phyloP scores from a whole-genome alignment of 2,797 vertebrate species.

The Ambastaia sidthimunki region DNA sequence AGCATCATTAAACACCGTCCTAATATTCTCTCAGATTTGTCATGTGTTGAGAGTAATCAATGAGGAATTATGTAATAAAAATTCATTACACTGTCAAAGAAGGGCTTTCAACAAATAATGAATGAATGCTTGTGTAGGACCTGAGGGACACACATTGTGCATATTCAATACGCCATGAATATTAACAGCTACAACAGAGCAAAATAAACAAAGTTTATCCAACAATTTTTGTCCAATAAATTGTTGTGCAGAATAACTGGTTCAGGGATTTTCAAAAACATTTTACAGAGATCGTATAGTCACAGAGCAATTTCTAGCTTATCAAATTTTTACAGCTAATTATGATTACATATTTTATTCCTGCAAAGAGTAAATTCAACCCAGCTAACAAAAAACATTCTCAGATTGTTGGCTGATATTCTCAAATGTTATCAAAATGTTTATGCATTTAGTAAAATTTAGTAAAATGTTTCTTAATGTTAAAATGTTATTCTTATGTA shows the following conservation, averaged over 20 bases:
- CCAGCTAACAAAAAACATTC: too few relatives aligned
- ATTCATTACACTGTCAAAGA: constrained; percentile 20
- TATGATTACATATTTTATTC: too few relatives aligned
- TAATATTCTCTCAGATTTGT: constrained; percentile 38
- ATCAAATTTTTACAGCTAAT: too few relatives aligned
- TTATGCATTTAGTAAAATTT: too few relatives aligned
- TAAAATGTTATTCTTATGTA: too few relatives aligned
- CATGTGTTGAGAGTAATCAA: constrained; percentile 30
- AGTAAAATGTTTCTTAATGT: too few relatives aligned
- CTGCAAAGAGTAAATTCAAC: too few relatives aligned
- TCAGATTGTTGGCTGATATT: too few relatives aligned
- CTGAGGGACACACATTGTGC: constrained; percentile 6
- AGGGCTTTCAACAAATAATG: constrained; percentile 18
- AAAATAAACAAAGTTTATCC: constrained; percentile 10
- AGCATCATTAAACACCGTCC: constrained; percentile 36
- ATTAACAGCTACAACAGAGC: not conserved
- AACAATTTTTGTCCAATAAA: not conserved
- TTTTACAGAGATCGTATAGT: not conserved
- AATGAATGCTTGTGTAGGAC: constrained; percentile 22
- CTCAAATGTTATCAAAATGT: too few relatives aligned
- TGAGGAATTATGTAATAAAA: constrained; percentile 35
- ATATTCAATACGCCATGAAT: constrained; percentile 16
- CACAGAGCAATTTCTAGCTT: too few relatives aligned
- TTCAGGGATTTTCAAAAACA: not conserved
- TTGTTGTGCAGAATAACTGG: not conserved